These are phyloP conservation scores for Drosophila oshimai DNA, from an alignment of 1,140 invertebrate species.

Conservation along the genomic window DNA sequence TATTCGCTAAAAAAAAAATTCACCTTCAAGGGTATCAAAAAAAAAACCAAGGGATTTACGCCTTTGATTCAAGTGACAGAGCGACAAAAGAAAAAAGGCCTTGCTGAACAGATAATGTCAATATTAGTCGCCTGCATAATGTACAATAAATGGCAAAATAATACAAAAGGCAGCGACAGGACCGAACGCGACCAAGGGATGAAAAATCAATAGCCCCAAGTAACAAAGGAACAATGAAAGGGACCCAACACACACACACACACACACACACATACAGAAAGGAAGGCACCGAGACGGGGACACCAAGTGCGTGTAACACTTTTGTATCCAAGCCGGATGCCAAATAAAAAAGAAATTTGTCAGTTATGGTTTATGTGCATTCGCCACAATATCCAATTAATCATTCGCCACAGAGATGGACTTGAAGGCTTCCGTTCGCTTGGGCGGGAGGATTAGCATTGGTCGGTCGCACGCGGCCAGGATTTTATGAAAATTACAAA, in stretches of 20 bases:
- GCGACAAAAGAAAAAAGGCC: slow-evolving; percentile 34
- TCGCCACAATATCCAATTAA: slow-evolving; percentile 42
- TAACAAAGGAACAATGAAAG: slow-evolving; percentile 49
- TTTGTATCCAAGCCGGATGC: slow-evolving; percentile 67
- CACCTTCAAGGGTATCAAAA: background rate
- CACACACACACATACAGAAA: background rate
- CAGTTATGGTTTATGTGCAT: slow-evolving; percentile 70
- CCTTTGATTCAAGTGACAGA: slow-evolving; percentile 55
- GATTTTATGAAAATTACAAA: slow-evolving; percentile 47
- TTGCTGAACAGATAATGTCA: slow-evolving; percentile 75
- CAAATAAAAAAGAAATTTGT: slow-evolving; percentile 82
- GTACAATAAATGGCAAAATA: slow-evolving; percentile 81
- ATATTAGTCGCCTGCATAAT: slow-evolving; percentile 82
- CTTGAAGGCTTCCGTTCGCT: background rate
- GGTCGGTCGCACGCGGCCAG: slow-evolving; percentile 21
- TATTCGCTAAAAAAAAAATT: background rate
- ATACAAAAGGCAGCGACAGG: slow-evolving; percentile 62
- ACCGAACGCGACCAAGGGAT: slow-evolving; percentile 48
- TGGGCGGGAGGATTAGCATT: slow-evolving; percentile 28
- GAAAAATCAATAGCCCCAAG: slow-evolving; percentile 71
- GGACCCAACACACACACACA: slow-evolving; percentile 13
- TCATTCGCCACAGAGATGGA: slow-evolving; percentile 27
- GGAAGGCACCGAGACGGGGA: slow-evolving; percentile 7
- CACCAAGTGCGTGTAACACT: slow-evolving; percentile 58
- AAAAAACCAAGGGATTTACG: slow-evolving; percentile 69